phyloP scores from a whole-genome alignment of 1,140 invertebrate genomes.

The Drosophila micromelanica region DNA sequence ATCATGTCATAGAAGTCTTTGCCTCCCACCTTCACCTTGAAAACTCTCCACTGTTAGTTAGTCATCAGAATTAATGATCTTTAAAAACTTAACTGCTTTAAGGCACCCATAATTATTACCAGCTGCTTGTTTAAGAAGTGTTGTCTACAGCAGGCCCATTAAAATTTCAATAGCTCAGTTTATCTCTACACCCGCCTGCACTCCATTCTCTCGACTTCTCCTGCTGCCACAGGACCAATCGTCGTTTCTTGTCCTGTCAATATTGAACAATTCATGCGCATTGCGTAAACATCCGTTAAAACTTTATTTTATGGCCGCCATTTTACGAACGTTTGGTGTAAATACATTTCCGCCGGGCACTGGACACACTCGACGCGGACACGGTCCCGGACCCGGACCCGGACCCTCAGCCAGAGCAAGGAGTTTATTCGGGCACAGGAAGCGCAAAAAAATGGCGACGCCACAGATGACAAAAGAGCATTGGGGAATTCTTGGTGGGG shows the following conservation, averaged over 20 bases:
- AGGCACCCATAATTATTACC: neutral
- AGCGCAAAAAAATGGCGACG: slow-evolving; percentile 75
- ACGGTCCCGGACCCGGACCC: slow-evolving; percentile 16
- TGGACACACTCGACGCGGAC: slow-evolving; percentile 28
- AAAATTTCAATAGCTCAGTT: slow-evolving; percentile 68
- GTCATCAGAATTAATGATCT: slow-evolving; percentile 12
- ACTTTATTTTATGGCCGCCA: slow-evolving; percentile 82
- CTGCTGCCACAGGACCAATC: slow-evolving; percentile 48
- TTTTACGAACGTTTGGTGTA: slow-evolving; percentile 80
- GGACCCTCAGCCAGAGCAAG: slow-evolving; percentile 10
- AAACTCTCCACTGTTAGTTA: neutral
- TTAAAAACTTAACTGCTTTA: slow-evolving; percentile 10
- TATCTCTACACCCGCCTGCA: neutral
- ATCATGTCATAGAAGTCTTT: neutral
- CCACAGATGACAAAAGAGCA: slow-evolving; percentile 54
- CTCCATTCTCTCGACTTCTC: neutral
- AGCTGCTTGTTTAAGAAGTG: slow-evolving; percentile 9
- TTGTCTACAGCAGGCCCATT: slow-evolving; percentile 49
- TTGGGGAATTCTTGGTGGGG: neutral
- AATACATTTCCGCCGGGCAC: slow-evolving; percentile 74
- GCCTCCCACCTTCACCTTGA: neutral
- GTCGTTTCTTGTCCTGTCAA: slow-evolving; percentile 72
- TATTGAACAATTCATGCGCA: slow-evolving; percentile 82
- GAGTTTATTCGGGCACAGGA: slow-evolving; percentile 55
- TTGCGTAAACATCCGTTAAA: slow-evolving; percentile 81